These are phyloP conservation scores for Calameuta pallipes DNA, from an alignment of 2,888 invertebrate species.

Conservation along the genomic window DNA sequence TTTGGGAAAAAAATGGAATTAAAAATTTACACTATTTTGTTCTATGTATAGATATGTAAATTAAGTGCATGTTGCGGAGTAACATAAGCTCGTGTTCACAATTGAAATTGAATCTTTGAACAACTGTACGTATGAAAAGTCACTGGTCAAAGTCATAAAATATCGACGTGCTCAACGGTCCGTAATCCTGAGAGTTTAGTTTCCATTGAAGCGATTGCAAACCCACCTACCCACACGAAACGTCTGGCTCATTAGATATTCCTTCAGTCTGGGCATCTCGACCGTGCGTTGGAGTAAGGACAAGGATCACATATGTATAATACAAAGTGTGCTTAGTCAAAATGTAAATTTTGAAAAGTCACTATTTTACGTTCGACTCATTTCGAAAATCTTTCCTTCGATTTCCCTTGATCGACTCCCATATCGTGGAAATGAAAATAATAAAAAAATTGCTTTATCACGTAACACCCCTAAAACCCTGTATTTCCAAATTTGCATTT, in stretches of 20 bases:
- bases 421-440: too few species aligned
- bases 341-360: background rate
- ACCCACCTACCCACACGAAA: slow-evolving; percentile 44
- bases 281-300: slow-evolving; percentile 18
- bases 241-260: slow-evolving; percentile 59
- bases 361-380: too few species aligned
- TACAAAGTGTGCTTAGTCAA: background rate
- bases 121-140: background rate
- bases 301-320: background rate
- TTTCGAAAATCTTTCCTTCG: too few species aligned
- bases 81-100: background rate
- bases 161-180: background rate
- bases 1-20: background rate
- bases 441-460: too few species aligned
- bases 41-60: background rate
- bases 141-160: background rate
- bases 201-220: slow-evolving; percentile 52
- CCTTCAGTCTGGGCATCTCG: slow-evolving; percentile 53
- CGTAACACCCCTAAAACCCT: too few species aligned
- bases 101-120: background rate
- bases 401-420: too few species aligned
- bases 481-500: too few species aligned
- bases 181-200: slow-evolving; percentile 16
- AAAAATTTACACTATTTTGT: background rate
- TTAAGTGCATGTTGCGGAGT: background rate